Conservation (phyloP, 2,888 invertebrate species). For the Lacanobia oleracea region DNA sequence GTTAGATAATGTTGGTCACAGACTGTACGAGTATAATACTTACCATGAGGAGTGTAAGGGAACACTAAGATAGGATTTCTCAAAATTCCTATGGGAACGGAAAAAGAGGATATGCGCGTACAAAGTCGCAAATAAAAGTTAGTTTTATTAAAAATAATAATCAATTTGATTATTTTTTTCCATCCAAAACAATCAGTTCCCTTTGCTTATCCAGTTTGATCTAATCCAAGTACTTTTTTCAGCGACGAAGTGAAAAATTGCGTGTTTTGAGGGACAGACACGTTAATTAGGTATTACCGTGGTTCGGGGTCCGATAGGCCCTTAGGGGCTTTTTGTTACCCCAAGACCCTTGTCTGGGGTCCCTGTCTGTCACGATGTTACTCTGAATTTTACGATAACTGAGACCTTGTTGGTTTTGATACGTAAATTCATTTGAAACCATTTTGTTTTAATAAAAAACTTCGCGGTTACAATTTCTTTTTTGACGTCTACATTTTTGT, state of each 20-base stretch:
- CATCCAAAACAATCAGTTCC: too few species aligned
- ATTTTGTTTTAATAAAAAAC: conserved; percentile 18
- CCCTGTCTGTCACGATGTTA: conserved; percentile 36
- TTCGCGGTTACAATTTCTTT: background rate
- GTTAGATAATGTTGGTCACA: too few species aligned
- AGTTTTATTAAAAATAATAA: too few species aligned
- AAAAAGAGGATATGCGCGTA: too few species aligned
- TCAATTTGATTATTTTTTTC: too few species aligned
- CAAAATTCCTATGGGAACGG: too few species aligned
- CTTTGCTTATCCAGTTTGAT: conserved; percentile 13
- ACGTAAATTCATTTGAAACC: conserved; percentile 12
- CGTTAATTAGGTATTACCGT: conserved; percentile 66
- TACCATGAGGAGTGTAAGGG: too few species aligned
- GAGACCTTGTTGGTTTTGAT: conserved; percentile 9
- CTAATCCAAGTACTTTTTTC: conserved; percentile 20
- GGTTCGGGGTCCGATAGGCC: conserved; percentile 20
- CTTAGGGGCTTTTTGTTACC: conserved; percentile 30
- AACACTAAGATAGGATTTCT: too few species aligned
- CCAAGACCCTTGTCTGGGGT: conserved; percentile 29
- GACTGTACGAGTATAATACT: too few species aligned
- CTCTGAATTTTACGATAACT: conserved; percentile 11
- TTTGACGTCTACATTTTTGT: background rate
- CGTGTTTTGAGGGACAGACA: conserved; percentile 49
- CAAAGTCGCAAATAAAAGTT: too few species aligned
- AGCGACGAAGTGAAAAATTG: conserved; percentile 48